phyloP scores from a whole-genome alignment of 2,797 vertebrate species.

The Salmo trutta region DNA sequence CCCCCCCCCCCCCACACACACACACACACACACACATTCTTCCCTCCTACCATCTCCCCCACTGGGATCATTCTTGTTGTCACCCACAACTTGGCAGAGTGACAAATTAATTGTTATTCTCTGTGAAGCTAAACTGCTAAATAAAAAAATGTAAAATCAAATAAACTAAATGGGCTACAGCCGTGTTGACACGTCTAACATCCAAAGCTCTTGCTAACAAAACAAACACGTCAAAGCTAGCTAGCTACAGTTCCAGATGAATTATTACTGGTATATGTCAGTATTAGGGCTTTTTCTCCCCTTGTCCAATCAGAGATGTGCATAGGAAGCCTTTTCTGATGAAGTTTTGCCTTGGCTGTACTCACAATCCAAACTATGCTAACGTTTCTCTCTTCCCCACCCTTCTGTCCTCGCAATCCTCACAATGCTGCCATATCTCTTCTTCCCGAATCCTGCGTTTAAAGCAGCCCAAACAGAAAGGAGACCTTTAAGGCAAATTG shows the following conservation, averaged over 20 bases:
- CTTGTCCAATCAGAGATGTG: not conserved
- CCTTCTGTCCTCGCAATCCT: slow-evolving; percentile 16
- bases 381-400: slow-evolving; percentile 49
- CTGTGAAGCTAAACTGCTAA: slow-evolving; percentile 31
- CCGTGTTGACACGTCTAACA: slow-evolving; percentile 39
- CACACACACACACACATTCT: slow-evolving; percentile 25
- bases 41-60: slow-evolving; percentile 54
- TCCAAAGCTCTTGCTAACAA: slow-evolving; percentile 18
- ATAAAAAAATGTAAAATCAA: too few species aligned
- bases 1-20: slow-evolving; percentile 30
- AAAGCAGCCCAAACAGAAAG: slow-evolving; percentile 35
- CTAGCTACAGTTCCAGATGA: not conserved
- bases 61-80: slow-evolving; percentile 21
- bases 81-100: slow-evolving; percentile 16
- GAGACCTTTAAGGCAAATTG: slow-evolving; percentile 71
- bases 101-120: slow-evolving; percentile 37
- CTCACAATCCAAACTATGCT: slow-evolving; percentile 21
- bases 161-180: slow-evolving; percentile 36
- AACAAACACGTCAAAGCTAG: slow-evolving; percentile 6
- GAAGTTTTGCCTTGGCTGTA: slow-evolving; percentile 4
- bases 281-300: not conserved
- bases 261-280: slow-evolving; percentile 22
- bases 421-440: not conserved
- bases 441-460: slow-evolving; percentile 22
- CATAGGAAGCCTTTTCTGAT: slow-evolving; percentile 24